Conservation (phyloP, 2,888 invertebrate genomes). For the Lasioglossum calceatum region DNA sequence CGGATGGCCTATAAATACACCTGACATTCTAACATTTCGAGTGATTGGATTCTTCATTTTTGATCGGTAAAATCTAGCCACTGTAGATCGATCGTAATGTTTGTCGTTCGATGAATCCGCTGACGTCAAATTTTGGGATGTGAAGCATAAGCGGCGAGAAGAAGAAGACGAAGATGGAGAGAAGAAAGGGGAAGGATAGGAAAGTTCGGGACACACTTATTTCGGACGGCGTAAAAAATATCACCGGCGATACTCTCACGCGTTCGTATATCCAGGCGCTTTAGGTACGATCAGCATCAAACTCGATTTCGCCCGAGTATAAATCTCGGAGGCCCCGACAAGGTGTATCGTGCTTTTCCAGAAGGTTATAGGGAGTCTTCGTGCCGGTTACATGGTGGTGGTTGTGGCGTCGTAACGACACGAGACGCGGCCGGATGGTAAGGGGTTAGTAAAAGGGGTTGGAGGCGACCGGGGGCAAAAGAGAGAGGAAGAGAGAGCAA, state of each 20-base stretch:
- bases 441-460: conserved; percentile 19
- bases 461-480: too few relatives aligned
- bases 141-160: background rate
- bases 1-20: background rate
- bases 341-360: conserved; percentile 73
- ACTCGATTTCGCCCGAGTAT: conserved; percentile 75
- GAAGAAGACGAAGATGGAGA: background rate
- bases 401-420: conserved; percentile 67
- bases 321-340: conserved; percentile 73
- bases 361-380: conserved; percentile 67
- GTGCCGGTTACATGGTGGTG: conserved; percentile 59
- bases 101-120: background rate
- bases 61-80: background rate
- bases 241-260: conserved; percentile 3
- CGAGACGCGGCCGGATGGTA: conserved; percentile 21
- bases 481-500: background rate
- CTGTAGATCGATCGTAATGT: background rate
- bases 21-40: background rate
- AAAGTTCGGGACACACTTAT: background rate
- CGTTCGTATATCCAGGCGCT: conserved; percentile 44
- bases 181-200: background rate
- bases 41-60: too few relatives aligned
- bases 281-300: conserved; percentile 73
- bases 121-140: background rate
- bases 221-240: conserved; percentile 27